A percentile compares a stretch with the other conserved stretches of the same genome.
phyloP scores from a whole-genome alignment of 2,888 invertebrate genomes.

The Drosophila tanythrix region DNA sequence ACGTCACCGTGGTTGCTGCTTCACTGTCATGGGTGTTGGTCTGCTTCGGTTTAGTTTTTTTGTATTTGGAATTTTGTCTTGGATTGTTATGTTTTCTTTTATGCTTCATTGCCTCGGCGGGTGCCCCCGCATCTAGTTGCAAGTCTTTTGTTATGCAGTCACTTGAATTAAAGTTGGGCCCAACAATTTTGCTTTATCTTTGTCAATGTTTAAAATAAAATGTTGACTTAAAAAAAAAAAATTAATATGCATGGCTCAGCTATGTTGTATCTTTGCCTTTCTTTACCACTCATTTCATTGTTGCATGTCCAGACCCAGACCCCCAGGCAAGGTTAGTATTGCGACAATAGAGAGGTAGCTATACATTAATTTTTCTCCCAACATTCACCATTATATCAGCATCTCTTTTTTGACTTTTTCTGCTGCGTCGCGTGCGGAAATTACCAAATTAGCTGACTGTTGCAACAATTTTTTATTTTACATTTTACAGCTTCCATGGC shows the following conservation, averaged over 20 bases:
- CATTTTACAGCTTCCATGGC: slow-evolving; percentile 20
- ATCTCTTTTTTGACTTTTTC: slow-evolving; percentile 19
- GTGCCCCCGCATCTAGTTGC: slow-evolving; percentile 52
- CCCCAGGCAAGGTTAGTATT: slow-evolving; percentile 56
- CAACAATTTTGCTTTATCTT: slow-evolving; percentile 22
- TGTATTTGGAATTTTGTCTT: slow-evolving; percentile 3
- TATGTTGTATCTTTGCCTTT: slow-evolving; percentile 13
- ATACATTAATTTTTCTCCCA: slow-evolving; percentile 19
- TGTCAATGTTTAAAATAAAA: slow-evolving; percentile 33
- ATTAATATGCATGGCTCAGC: slow-evolving; percentile 46
- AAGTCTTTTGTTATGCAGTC: slow-evolving; percentile 73
- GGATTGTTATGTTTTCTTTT: slow-evolving; percentile 23
- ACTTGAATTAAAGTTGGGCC: slow-evolving; percentile 42
- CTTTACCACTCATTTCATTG: slow-evolving; percentile 34
- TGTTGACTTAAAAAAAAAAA: slow-evolving; percentile 38
- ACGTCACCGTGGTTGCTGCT: slow-evolving; percentile 41
- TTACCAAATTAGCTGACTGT: slow-evolving; percentile 52
- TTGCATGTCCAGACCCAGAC: slow-evolving; percentile 53
- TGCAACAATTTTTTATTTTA: slow-evolving; percentile 30
- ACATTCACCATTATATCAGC: slow-evolving; percentile 55
- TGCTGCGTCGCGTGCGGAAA: slow-evolving; percentile 66
- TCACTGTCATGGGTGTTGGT: slow-evolving; percentile 67
- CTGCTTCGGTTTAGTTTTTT: slow-evolving; percentile 18
- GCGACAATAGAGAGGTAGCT: slow-evolving; percentile 40
- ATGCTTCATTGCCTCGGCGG: slow-evolving; percentile 52